Base-by-base conservation (phyloP, 2,888 invertebrate genomes). In the Polydrusus pterygomalis region DNA sequence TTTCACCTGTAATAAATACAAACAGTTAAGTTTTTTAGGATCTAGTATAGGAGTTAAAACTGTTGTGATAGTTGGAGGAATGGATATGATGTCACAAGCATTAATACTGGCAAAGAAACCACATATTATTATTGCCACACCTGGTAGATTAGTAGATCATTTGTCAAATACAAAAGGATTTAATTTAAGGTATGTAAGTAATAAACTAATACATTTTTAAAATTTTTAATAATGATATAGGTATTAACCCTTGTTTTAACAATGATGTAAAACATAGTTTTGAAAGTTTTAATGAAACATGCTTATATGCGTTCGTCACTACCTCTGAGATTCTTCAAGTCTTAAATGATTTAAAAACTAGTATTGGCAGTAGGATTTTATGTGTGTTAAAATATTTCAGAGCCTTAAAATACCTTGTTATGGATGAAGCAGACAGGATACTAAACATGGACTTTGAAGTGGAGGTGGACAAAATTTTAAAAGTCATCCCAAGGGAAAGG, bases 351-450 rank as follows among this genome's bases (percentile, higher is more conserved):
- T 17, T n/a, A 47, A 9, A 17, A 43, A 43, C 6, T 34, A 7
- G 5, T 34, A 2, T 43, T 43, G n/a, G n/a, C 5, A 43, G 2
- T 40, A 40, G 40, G 1, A 43, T 43, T 43, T n/a, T 11, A 43
- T 3, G 6, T 5, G 10, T 13, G 18, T 62, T 10, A 10, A 47
- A 38, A 49, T n/a, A 10, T 71, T 75, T 20, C 34, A 79, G 83
- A 63, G 83, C 84, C 10, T 71, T 85, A 47, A 85, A 85, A 79
- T 85, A 80, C 75, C 80, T 95, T 92, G 95, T 99, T 0, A 97
- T 99, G 97, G 99, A 99, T 83, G 99, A 99, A 91, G 99, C 99
- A 0, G 99, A 99, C 88, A 91, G 99, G 80, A 99, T 99, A 81
- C 90, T 99, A 2, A 99, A 99, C 87, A 97, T 98, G 97, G 99